Evolutionary conservation across 2,888 invertebrate species (phyloP).

Genomic region (Sarcophaga subvicina): DNA sequence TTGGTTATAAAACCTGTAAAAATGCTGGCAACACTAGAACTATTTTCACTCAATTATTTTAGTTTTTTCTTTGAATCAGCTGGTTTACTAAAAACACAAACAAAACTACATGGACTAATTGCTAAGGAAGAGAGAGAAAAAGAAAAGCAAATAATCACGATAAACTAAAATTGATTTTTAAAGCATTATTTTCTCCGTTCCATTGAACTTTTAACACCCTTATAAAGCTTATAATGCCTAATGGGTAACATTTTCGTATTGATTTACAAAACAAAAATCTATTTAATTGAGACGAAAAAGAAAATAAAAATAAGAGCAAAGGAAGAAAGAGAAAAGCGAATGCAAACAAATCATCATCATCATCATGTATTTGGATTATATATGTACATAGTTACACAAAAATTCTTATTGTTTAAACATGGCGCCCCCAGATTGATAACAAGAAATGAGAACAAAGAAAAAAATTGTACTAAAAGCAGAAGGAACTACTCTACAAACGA

Average conservation of each 20-base stretch:
- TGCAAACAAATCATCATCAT: neutral
- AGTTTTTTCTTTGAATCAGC: too few species aligned
- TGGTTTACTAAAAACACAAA: too few species aligned
- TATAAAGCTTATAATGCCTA: constrained; percentile 4
- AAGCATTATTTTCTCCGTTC: neutral
- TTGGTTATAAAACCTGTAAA: too few species aligned
- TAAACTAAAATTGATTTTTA: neutral
- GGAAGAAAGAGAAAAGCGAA: neutral
- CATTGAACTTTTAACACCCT: constrained; percentile 1
- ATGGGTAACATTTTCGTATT: neutral
- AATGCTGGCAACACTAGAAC: too few species aligned
- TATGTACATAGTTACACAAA: neutral
- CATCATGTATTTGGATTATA: neutral
- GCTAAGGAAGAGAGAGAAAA: neutral
- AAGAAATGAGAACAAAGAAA: constrained; percentile 2
- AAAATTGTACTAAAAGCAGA: neutral
- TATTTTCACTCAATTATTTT: too few species aligned
- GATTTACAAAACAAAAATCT: constrained; percentile 21
- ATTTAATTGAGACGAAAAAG: neutral
- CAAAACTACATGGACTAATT: too few species aligned
- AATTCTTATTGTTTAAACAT: constrained; percentile 51
- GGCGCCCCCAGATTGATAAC: constrained; percentile 56
- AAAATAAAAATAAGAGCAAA: neutral
- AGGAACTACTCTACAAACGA: neutral
- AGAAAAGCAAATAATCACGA: neutral